Evolutionary conservation across 2,888 invertebrate species (phyloP), one percentile per base, ranked within the genome.

Genomic region (Lepidochrysops patricia): DNA sequence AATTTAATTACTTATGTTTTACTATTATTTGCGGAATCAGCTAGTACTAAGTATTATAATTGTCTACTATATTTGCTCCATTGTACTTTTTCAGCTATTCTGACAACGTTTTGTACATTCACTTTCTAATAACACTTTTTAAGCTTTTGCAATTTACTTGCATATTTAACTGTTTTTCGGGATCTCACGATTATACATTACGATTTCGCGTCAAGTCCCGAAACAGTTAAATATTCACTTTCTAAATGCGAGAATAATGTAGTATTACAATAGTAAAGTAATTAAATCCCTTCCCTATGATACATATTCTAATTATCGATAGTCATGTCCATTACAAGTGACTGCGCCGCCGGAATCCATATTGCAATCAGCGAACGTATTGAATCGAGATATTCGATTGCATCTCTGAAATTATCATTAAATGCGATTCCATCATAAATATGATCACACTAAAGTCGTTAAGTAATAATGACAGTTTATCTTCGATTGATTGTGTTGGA

Each of bases 321-420:
- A 43, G 43, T 19, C 9, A 43, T 27, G 13, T 7, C 27, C 26
- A 52, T 54, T 32, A 32, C 54, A 19, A 23, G 29, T 15, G 26
- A 15, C 29, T 43, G 43, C 52, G 13, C 52, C 15, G 54, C 13
- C 9, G 29, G 29, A 54, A 54, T 54, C 54, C 15, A 32, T 54
- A 54, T 32, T 19, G 54, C 54, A 54, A 54, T 32, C 32, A 32
- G 29, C 19, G 19, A 54, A 54, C 15, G 54, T 54, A 49, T 25
- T 12, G 29, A 32, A 23, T 29, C 54, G 19, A 49, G 15, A 27
- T 15, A 54, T 52, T 29, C 9, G 15, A 52, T 29, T 52, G 54
- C 54, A 54, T 54, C 54, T 54, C 32, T 12, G 9, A 54, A 19
- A 3, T 32, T 23, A 43, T 43, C 19, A 43, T 54, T 32, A 32